Base-by-base conservation (phyloP, 2,797 vertebrate genomes). In the Halcyon chelicuti region DNA sequence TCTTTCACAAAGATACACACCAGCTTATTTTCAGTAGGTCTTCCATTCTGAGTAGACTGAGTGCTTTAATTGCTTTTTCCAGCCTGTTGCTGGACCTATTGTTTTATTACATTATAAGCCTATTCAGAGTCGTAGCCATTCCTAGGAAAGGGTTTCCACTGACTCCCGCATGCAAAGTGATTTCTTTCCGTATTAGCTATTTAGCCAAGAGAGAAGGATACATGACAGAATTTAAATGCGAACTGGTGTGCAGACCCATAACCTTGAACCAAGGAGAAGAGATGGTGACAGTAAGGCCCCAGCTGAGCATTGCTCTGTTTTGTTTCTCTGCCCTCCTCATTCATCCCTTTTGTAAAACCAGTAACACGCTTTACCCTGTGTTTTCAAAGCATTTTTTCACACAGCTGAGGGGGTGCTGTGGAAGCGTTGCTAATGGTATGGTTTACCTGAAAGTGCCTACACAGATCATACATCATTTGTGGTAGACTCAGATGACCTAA, bases 371-470 rank as follows among this genome's bases (percentile, higher is more conserved):
- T 96, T 74, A 87, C 55, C 58, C 84, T 63, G 18, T 63, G 62
- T 78, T 95, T 94, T 74, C 72, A 88, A 87, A 71, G 65, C 10
- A 2, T 22, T 92, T 91, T 91, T 81, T 91, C 88, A 42, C 86
- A 67, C 51, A 93, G 42, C 80, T 86, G 67, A 79, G 62, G 13
- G 37, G 21, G 86, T 85, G 39, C n/a, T 63, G 61, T 73, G 70
- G 47, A 95, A 65, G 63, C 46, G 39, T 47, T 94, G 78, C 73
- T 94, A 88, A 94, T 88, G 90, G 42, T 57, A 52, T 67, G 66
- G 60, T 29, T 96, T 94, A 74, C 67, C 89, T 73, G 70, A 87
- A 94, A 92, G 84, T 51, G 35, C 68, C 88, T 87, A 83, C 91
- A 74, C 44, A 87, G 88, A 78, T 93, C 81, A 88, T 88, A 31